Conservation (phyloP, 2,113 vertebrate genomes). For the Lutjanus erythropterus region DNA sequence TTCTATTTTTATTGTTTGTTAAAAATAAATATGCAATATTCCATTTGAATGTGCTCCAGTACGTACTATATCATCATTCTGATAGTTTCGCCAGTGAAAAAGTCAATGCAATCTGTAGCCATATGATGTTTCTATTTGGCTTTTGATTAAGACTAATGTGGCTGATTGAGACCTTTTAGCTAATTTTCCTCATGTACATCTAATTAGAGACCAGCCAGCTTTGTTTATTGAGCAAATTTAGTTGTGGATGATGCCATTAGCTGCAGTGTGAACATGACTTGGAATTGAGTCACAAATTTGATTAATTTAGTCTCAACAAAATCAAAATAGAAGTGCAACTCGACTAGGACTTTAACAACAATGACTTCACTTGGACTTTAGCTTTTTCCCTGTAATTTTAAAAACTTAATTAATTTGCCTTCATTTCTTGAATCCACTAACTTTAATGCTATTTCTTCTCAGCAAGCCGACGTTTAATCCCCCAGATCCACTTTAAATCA, state of each 20-base stretch:
- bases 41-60: background rate
- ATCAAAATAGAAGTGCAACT: too few species aligned
- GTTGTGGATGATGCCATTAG: background rate
- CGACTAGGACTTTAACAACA: too few species aligned
- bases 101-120: background rate
- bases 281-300: too few species aligned
- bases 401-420: too few species aligned
- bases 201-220: background rate
- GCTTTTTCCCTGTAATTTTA: too few species aligned
- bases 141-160: constrained; percentile 7
- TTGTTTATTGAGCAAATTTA: background rate
- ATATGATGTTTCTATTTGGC: constrained; percentile 14
- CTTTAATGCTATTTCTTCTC: too few species aligned
- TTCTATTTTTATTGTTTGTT: background rate
- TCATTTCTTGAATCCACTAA: too few species aligned
- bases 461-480: too few species aligned
- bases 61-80: background rate
- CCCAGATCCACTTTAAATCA: too few species aligned
- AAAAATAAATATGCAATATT: background rate
- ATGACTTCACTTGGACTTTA: too few species aligned
- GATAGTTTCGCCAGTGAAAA: background rate
- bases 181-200: background rate
- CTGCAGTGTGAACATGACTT: too few species aligned
- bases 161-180: constrained; percentile 18
- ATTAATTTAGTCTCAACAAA: too few species aligned